A percentile compares a stretch with the other conserved stretches of the same genome.
Conservation (phyloP, 2,888 invertebrate species). For the Pterostichus niger region DNA sequence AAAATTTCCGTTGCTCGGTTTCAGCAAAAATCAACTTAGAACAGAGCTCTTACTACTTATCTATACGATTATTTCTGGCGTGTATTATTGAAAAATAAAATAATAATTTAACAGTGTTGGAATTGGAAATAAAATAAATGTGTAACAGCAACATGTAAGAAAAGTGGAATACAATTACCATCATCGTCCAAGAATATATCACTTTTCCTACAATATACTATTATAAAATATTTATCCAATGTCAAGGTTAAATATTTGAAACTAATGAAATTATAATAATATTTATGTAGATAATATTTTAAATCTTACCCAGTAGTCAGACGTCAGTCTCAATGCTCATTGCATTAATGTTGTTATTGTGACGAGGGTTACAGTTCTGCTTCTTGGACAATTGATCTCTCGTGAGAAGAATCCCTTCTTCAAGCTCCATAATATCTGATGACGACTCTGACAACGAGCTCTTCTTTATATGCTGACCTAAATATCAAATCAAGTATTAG, state of each 20-base stretch:
- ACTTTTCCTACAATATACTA: too few relatives aligned
- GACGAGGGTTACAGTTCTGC: constrained; percentile 87
- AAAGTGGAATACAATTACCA: background rate
- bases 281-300: background rate
- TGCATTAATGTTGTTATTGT: constrained; percentile 89
- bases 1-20: too few relatives aligned
- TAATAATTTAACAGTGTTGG: too few relatives aligned
- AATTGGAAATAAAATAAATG: too few relatives aligned
- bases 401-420: constrained; percentile 88
- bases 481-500: constrained; percentile 68
- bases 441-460: constrained; percentile 92
- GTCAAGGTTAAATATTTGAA: background rate
- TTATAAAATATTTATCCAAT: background rate
- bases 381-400: constrained; percentile 82
- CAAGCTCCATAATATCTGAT: constrained; percentile 95
- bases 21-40: too few relatives aligned
- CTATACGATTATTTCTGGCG: too few relatives aligned
- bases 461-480: constrained; percentile 94
- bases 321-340: constrained; percentile 97
- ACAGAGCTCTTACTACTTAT: too few relatives aligned
- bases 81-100: too few relatives aligned
- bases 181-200: too few relatives aligned
- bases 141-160: too few relatives aligned
- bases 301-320: constrained; percentile 91
- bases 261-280: background rate